Evolutionary conservation across 2,113 vertebrate genomes (phyloP), one percentile per base, ranked within the genome.

Genomic region (Mastomys natalensis): DNA sequence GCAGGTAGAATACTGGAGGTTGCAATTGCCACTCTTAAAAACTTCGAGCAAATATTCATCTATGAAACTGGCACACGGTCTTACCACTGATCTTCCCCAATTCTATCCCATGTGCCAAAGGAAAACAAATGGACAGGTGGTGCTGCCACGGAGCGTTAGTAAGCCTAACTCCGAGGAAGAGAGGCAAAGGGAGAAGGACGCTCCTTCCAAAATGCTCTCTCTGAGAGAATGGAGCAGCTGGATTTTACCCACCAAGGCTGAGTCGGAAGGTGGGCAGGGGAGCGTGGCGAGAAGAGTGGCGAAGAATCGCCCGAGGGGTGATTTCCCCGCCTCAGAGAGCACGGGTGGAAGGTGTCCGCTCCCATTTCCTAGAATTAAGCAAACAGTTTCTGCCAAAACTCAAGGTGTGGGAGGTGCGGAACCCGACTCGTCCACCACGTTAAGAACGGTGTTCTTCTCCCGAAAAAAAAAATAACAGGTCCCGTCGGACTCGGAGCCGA

Each of bases 61-160:
- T 48, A 37, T 21, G n/a, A 86, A 60, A 76, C 0, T 5, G 51
- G 10, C 78, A 29, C 73, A 64, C 21, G 34, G 26, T 26, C 84
- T 80, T 84, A n/a, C 22, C 70, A 74, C 17, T 85, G 21, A 51
- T 15, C 21, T 21, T n/a, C 66, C 43, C 73, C 40, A 58, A 48
- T 45, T n/a, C 89, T n/a, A 53, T 1, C 55, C n/a, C 51, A 43
- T 6, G 64, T 22, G 84, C 51, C 80, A 11, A 81, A 84, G 77
- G 40, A 93, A 90, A 97, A 80, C 13, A 8, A 58, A 78, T 3
- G 82, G 88, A 86, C 82, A 94, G 87, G 94, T 95, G 85, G 88
- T 82, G 89, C 66, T 62, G 60, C 80, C 90, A 45, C 11, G 22
- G 45, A 92, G n/a, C 81, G 87, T 43, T 29, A 64, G 53, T 40